Evolutionary conservation across 2,888 invertebrate genomes (phyloP), one percentile per base, ranked within the genome.

Genomic region (Ormia ochracea): DNA sequence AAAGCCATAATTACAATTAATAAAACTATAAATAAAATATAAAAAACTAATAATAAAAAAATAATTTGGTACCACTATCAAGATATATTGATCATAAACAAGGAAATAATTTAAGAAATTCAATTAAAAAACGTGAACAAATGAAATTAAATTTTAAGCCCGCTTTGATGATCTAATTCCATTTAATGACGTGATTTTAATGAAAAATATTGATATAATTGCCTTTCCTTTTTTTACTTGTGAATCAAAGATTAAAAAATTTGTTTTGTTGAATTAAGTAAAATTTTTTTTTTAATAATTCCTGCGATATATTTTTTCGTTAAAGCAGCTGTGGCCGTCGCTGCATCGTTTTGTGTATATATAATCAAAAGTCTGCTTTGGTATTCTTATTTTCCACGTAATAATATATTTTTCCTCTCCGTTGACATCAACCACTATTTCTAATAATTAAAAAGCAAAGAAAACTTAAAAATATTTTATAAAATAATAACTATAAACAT

Each of bases 401-500:
- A 33, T 33, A 31, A 58, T 26, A 26, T 26, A 26, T 66, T 5
- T 31, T 56, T 14, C n/a, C 10, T 12, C 12, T 17, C 23, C 12
- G 7, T 9, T 17, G n/a, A 38, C 17, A 59, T 26, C 5, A 56
- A 14, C 10, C 52, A 9, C 5, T 23, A 19, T 45, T 45, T 23
- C 17, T 9, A 63, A 56, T 19, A 56, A 28, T 14, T 14, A 41
- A 52, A 59, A 23, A 63, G 28, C 43, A 61, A 56, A 41, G 17
- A n/a, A n/a, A n/a, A n/a, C n/a, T n/a, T 17, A 41, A 14, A 50
- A 19, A 52, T 23, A 61, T 9, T 63, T 41, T 48, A 54, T 31
- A 28, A 54, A 59, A 69, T 7, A 45, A 23, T 48, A 48, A 52
- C 38, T 17, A 65, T 50, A 10, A 72, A 31, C 59, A 38, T 26